Percentiles rank a stretch among this genome's conserved stretches.
Evolutionary conservation across 2,888 invertebrate genomes (phyloP).

Genomic region (Hirtodrosophila cameraria): DNA sequence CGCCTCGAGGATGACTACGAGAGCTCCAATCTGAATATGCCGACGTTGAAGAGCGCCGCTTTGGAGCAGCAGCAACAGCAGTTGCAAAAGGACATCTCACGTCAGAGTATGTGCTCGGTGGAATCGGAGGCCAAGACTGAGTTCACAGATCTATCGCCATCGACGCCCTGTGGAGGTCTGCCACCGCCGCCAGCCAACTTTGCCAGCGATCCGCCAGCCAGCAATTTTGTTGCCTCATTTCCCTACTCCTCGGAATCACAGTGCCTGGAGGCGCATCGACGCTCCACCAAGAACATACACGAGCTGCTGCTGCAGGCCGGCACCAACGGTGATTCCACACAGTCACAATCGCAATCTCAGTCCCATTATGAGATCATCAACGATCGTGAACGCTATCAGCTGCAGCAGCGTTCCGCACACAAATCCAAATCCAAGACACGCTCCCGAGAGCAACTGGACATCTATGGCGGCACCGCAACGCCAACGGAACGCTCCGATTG

Average conservation of each 20-base stretch:
- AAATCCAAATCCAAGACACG: slow-evolving; percentile 61
- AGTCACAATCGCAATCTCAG: slow-evolving; percentile 6
- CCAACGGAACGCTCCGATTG: slow-evolving; percentile 80
- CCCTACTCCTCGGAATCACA: slow-evolving; percentile 84
- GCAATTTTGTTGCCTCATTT: slow-evolving; percentile 82
- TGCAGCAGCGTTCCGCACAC: slow-evolving; percentile 54
- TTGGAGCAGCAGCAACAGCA: slow-evolving; percentile 71
- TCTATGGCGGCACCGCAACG: slow-evolving; percentile 65
- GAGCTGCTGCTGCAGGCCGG: slow-evolving; percentile 85
- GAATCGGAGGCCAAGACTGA: slow-evolving; percentile 84
- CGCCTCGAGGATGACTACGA: slow-evolving; percentile 82
- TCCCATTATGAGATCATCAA: slow-evolving; percentile 85
- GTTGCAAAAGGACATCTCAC: slow-evolving; percentile 82
- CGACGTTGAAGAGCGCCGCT: slow-evolving; percentile 56
- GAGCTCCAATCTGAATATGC: slow-evolving; percentile 69
- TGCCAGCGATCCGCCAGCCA: slow-evolving; percentile 59
- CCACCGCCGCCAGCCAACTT: slow-evolving; percentile 70
- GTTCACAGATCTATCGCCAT: slow-evolving; percentile 84
- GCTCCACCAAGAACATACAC: slow-evolving; percentile 83
- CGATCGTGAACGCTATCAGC: slow-evolving; percentile 69
- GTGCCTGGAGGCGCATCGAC: slow-evolving; percentile 83
- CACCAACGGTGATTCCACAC: slow-evolving; percentile 84
- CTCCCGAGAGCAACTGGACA: slow-evolving; percentile 71
- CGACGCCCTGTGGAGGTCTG: slow-evolving; percentile 80
- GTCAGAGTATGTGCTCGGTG: slow-evolving; percentile 84